phyloP scores from a whole-genome alignment of 2,888 invertebrate species.

The Mactromeris polynyma region DNA sequence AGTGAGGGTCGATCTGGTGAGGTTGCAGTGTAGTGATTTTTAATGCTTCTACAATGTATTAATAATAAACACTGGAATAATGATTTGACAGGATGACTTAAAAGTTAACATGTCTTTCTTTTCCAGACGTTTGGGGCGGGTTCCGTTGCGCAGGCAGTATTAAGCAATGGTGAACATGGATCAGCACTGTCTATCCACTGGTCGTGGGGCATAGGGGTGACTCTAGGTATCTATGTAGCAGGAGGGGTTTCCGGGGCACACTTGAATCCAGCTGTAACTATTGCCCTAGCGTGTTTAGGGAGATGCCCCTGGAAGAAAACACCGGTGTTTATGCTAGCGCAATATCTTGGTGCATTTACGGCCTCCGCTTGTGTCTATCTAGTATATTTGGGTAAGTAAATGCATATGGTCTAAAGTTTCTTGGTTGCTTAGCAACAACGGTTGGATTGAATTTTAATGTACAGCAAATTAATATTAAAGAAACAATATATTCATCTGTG shows the following conservation, averaged over 20 bases:
- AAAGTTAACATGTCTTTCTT: neutral
- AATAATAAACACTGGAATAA: too few species aligned
- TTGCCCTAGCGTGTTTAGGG: slow-evolving; percentile 81
- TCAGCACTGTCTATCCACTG: slow-evolving; percentile 86
- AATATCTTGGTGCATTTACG: slow-evolving; percentile 88
- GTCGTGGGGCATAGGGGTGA: slow-evolving; percentile 88
- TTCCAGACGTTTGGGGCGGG: slow-evolving; percentile 87
- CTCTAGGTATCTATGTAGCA: slow-evolving; percentile 88
- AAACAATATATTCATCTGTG: too few species aligned
- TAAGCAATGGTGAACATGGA: slow-evolving; percentile 82
- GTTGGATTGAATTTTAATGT: neutral
- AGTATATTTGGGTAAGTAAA: slow-evolving; percentile 88
- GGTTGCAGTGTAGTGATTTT: too few species aligned
- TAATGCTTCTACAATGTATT: too few species aligned
- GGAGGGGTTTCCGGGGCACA: slow-evolving; percentile 87
- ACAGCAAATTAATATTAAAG: too few species aligned
- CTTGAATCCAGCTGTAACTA: slow-evolving; percentile 86
- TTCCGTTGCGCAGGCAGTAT: slow-evolving; percentile 87
- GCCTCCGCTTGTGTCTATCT: slow-evolving; percentile 88
- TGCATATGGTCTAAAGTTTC: neutral
- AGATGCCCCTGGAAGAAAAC: slow-evolving; percentile 78
- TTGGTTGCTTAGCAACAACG: neutral
- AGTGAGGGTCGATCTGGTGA: too few species aligned
- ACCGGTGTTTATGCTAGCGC: slow-evolving; percentile 87
- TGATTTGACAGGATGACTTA: too few species aligned